Evolutionary conservation across 2,113 vertebrate species (phyloP).

Genomic region (Lethenteron camtschaticum): DNA sequence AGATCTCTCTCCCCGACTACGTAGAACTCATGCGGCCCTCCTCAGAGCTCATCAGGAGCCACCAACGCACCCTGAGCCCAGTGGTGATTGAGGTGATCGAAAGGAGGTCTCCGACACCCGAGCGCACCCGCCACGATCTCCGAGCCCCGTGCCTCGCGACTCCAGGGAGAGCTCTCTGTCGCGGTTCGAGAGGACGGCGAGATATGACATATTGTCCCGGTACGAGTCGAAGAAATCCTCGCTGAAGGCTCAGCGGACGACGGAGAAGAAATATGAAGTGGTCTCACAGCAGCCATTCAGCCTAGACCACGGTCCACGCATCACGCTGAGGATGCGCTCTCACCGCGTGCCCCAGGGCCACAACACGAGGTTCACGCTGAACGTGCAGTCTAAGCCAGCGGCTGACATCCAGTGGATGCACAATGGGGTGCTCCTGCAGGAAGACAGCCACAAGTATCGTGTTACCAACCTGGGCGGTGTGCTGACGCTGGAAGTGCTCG

Average conservation of each 20-base stretch:
- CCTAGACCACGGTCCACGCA: conserved; percentile 60
- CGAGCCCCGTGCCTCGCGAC: conserved; percentile 38
- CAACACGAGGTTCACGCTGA: conserved; percentile 62
- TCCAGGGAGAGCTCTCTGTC: conserved; percentile 59
- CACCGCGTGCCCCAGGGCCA: conserved; percentile 55
- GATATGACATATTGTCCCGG: conserved; percentile 68
- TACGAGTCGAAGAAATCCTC: conserved; percentile 80
- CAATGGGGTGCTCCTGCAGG: conserved; percentile 51
- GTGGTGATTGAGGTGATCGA: conserved; percentile 21
- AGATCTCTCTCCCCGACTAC: conserved; percentile 74
- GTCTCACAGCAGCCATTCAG: conserved; percentile 70
- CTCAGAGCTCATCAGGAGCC: conserved; percentile 36
- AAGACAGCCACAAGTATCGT: conserved; percentile 42
- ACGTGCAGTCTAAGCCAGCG: conserved; percentile 71
- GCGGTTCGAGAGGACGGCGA: conserved; percentile 56
- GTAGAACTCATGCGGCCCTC: conserved; percentile 72
- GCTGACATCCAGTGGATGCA: conserved; percentile 74
- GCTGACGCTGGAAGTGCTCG: conserved; percentile 56
- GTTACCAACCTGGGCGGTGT: conserved; percentile 66
- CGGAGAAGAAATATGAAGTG: conserved; percentile 55
- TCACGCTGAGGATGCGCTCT: conserved; percentile 79
- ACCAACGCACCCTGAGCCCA: conserved; percentile 9
- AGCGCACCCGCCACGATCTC: conserved; percentile 73
- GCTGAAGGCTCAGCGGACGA: conserved; percentile 47
- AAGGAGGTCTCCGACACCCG: conserved; percentile 41